These are phyloP conservation scores for Agapostemon virescens DNA, from an alignment of 2,888 invertebrate species.

Conservation along the genomic window DNA sequence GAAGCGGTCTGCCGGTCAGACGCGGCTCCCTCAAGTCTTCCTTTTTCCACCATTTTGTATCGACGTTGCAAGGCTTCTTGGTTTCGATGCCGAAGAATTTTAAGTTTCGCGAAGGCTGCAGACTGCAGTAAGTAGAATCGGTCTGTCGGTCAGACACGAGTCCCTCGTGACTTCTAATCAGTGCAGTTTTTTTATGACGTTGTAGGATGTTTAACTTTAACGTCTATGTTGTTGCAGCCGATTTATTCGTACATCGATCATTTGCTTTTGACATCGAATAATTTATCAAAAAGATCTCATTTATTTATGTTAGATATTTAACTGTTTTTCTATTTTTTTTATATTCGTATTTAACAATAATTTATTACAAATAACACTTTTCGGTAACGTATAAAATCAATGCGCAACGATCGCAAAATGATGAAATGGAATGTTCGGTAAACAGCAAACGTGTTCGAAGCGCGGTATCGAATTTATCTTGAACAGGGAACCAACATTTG, in stretches of 20 bases:
- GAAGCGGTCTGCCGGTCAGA: neutral
- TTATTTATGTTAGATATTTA: neutral
- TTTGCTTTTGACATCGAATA: neutral
- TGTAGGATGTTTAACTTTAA: neutral
- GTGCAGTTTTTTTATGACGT: neutral
- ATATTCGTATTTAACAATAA: neutral
- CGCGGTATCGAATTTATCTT: neutral
- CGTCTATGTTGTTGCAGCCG: neutral
- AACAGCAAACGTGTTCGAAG: neutral
- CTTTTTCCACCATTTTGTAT: neutral
- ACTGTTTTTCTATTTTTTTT: neutral
- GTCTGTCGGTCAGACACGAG: neutral
- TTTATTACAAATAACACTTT: neutral
- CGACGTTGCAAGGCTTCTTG: neutral
- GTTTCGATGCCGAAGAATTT: neutral
- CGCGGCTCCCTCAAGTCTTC: neutral
- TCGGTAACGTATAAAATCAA: too few relatives aligned
- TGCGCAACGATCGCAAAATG: neutral
- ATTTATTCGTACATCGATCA: neutral
- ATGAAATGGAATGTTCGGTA: neutral
- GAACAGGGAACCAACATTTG: neutral
- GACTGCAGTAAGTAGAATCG: neutral
- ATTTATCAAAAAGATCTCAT: neutral
- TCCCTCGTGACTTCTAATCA: neutral
- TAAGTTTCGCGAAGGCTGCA: too few relatives aligned